phyloP scores from a whole-genome alignment of 2,888 invertebrate species.

The Drosophila ochracea region DNA sequence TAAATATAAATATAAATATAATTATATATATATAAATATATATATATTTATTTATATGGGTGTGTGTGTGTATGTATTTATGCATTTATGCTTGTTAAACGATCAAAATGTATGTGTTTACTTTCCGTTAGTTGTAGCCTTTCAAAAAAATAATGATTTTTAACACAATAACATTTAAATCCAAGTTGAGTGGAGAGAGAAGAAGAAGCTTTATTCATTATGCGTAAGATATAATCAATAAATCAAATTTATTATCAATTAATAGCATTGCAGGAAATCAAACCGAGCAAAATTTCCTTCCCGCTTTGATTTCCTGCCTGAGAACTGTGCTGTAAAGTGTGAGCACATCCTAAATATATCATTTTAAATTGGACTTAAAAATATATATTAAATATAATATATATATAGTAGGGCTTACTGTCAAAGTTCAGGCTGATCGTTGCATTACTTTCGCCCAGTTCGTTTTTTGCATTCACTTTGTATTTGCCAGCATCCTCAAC shows the following conservation, averaged over 20 bases:
- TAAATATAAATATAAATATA: too few relatives aligned
- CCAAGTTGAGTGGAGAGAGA: not conserved
- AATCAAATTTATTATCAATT: not conserved
- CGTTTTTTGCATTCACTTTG: conserved; percentile 98
- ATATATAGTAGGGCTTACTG: conserved; percentile 91
- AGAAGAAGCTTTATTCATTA: not conserved
- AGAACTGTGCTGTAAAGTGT: not conserved
- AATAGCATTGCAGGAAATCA: not conserved
- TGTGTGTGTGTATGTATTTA: not conserved
- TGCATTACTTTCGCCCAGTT: conserved; percentile 98
- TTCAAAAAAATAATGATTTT: not conserved
- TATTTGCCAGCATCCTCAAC: conserved; percentile 99
- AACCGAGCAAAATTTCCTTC: not conserved
- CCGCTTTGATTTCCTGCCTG: not conserved
- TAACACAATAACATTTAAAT: not conserved
- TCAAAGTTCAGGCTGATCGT: conserved; percentile 99
- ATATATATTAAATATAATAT: not conserved
- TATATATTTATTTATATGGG: not conserved
- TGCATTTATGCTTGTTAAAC: not conserved
- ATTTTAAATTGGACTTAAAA: not conserved
- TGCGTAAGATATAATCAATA: not conserved
- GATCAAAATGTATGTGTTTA: not conserved
- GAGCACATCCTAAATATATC: not conserved
- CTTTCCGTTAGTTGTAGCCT: not conserved
- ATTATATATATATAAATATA: not conserved